A percentile compares a stretch with the other conserved stretches of the same genome.
Evolutionary conservation across 2,888 invertebrate species (phyloP).

Genomic region (Coelinius sp.): DNA sequence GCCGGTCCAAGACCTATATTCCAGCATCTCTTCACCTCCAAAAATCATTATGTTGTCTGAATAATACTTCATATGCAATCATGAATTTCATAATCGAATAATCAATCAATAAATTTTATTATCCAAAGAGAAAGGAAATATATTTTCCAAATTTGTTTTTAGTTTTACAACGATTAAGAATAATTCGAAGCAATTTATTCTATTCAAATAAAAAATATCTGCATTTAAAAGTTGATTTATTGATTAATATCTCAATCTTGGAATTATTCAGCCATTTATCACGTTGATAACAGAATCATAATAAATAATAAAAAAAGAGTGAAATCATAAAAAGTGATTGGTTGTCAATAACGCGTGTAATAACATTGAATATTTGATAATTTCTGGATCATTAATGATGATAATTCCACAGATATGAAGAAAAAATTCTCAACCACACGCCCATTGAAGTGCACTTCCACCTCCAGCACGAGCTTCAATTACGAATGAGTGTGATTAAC

Average conservation of each 20-base stretch:
- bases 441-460: constrained; percentile 11
- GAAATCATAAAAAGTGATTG: neutral
- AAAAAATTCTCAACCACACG: neutral
- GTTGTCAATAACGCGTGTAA: neutral
- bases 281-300: neutral
- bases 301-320: neutral
- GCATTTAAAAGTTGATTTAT: neutral
- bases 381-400: neutral
- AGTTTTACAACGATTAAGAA: neutral
- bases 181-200: neutral
- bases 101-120: no score
- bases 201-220: neutral
- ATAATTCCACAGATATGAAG: neutral
- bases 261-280: neutral
- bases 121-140: no score
- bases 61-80: no score
- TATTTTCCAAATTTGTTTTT: no score
- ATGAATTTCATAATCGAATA: no score
- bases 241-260: neutral
- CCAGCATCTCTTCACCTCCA: neutral
- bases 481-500: constrained; percentile 39
- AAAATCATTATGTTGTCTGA: neutral
- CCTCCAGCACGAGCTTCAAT: constrained; percentile 3
- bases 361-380: neutral
- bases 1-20: neutral